phyloP scores from a whole-genome alignment of 2,888 invertebrate genomes.

The Xiphydria camelus region DNA sequence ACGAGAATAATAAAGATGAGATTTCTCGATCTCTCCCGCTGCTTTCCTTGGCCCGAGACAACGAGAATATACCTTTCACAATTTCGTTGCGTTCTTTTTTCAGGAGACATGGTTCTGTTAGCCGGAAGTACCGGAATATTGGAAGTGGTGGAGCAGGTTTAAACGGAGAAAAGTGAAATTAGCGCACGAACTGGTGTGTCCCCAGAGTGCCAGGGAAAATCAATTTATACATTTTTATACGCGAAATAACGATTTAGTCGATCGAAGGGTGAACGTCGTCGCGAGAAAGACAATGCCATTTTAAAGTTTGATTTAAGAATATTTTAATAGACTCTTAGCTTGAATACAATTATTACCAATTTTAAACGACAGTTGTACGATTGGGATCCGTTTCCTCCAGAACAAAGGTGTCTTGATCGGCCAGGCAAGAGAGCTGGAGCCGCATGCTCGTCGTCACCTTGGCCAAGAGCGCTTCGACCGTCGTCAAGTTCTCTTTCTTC shows the following conservation, averaged over 20 bases:
- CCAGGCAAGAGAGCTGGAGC: slow-evolving; percentile 50
- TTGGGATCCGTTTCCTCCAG: too few relatives aligned
- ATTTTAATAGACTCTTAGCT: too few relatives aligned
- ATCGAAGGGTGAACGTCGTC: too few relatives aligned
- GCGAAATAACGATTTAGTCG: slow-evolving; percentile 3
- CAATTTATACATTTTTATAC: too few relatives aligned
- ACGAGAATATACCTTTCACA: slow-evolving; percentile 1
- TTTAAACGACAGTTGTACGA: slow-evolving; percentile 32
- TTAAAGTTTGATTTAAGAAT: slow-evolving; percentile 10
- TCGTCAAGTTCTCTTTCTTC: slow-evolving; percentile 61
- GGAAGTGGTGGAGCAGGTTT: slow-evolving; percentile 23
- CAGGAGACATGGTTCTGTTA: slow-evolving; percentile 34
- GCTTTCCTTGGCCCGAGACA: background rate
- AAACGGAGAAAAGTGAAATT: slow-evolving; percentile 22
- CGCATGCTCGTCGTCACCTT: slow-evolving; percentile 49
- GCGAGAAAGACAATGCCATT: too few relatives aligned
- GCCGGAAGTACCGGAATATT: slow-evolving; percentile 28
- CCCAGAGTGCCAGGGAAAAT: too few relatives aligned
- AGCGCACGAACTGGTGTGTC: slow-evolving; percentile 31
- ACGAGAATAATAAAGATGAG: too few relatives aligned
- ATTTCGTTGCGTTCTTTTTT: slow-evolving; percentile 9
- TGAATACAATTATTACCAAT: background rate
- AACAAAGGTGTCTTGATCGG: slow-evolving; percentile 22
- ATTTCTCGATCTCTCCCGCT: too few relatives aligned
- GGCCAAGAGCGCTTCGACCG: slow-evolving; percentile 45